These are phyloP conservation scores for silkworm (Bombyx mori) DNA, from an alignment of 1,140 invertebrate genomes.

Conservation along the genomic window DNA sequence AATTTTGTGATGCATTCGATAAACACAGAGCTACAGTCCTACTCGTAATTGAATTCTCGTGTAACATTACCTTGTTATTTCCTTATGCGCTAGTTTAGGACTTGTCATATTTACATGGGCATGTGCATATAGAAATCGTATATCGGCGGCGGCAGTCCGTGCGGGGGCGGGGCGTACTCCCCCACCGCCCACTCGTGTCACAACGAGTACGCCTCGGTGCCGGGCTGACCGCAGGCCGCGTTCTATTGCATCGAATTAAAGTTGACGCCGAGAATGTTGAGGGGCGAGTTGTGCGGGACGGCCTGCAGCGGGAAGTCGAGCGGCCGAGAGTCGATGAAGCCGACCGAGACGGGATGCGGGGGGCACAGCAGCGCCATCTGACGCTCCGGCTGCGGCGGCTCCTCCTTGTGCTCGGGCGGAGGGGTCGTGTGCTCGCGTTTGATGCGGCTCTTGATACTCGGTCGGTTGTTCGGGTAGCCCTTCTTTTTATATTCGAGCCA, in stretches of 20 bases:
- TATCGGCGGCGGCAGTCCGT: slow-evolving; percentile 14
- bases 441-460: slow-evolving; percentile 79
- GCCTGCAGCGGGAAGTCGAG: slow-evolving; percentile 72
- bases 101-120: slow-evolving; percentile 32
- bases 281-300: slow-evolving; percentile 68
- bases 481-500: slow-evolving; percentile 89
- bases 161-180: slow-evolving; percentile 9
- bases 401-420: slow-evolving; percentile 59
- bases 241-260: slow-evolving; percentile 79
- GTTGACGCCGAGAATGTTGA: slow-evolving; percentile 81
- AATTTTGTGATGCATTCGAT: no score
- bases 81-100: no score
- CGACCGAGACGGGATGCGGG: slow-evolving; percentile 65
- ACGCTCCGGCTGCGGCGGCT: slow-evolving; percentile 51
- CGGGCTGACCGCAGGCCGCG: slow-evolving; percentile 54
- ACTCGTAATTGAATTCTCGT: no score
- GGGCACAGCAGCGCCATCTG: slow-evolving; percentile 57
- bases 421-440: slow-evolving; percentile 76
- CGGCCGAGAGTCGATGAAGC: slow-evolving; percentile 74
- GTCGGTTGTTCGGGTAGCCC: slow-evolving; percentile 82
- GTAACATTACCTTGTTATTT: no score
- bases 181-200: slow-evolving; percentile 47
- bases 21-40: no score
- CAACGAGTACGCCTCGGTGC: slow-evolving; percentile 38
- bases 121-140: slow-evolving; percentile 44